Evolutionary conservation across 2,113 vertebrate species (phyloP).

Genomic region (Ochotona curzoniae): DNA sequence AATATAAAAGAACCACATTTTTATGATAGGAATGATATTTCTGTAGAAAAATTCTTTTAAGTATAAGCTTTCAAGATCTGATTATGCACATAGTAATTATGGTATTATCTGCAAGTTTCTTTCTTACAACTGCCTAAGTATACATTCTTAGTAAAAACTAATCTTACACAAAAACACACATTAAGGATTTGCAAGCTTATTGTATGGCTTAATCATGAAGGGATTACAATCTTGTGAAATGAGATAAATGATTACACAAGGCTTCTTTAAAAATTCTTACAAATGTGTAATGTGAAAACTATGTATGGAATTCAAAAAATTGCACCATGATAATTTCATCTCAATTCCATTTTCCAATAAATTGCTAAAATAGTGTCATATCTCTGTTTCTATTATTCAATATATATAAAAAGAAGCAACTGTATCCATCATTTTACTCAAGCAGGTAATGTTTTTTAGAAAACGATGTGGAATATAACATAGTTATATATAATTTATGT

Average conservation of each 20-base stretch:
- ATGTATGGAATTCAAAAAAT: too few relatives aligned
- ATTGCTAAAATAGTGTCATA: too few relatives aligned
- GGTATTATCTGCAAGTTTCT: neutral
- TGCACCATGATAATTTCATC: too few relatives aligned
- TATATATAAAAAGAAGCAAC: neutral
- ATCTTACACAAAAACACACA: neutral
- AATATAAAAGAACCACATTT: neutral
- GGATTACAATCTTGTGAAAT: neutral
- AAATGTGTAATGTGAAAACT: too few relatives aligned
- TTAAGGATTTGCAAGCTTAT: neutral
- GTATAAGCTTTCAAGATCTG: conserved; percentile 6
- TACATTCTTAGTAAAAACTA: conserved; percentile 16
- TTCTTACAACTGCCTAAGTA: neutral
- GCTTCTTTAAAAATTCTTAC: too few relatives aligned
- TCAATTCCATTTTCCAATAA: too few relatives aligned
- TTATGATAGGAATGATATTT: neutral
- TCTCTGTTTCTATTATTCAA: neutral
- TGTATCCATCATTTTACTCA: neutral
- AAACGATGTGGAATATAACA: neutral
- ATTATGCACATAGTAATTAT: conserved; percentile 22
- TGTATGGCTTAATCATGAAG: neutral
- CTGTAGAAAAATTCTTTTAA: neutral
- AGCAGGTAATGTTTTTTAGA: neutral
- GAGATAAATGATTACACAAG: neutral
- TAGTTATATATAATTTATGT: neutral